A percentile compares a stretch with the other conserved stretches of the same genome.
phyloP scores from a whole-genome alignment of 1,140 invertebrate genomes.

The Parasteatoda tepidariorum region DNA sequence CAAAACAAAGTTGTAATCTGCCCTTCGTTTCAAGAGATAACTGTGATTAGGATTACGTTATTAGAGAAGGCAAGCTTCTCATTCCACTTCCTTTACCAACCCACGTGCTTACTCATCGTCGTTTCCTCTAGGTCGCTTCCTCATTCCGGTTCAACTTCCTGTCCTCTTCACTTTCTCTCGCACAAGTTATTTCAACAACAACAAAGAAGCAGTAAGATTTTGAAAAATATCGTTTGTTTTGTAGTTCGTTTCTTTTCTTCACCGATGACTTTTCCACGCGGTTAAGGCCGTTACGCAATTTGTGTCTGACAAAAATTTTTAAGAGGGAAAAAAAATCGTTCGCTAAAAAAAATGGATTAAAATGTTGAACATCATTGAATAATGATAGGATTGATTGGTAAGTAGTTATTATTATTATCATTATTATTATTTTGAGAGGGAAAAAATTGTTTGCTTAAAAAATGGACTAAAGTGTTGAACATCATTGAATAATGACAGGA shows the following conservation, averaged over 20 bases:
- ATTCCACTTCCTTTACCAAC: conserved; percentile 49
- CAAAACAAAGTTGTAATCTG: conserved; percentile 38
- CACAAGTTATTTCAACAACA: background rate
- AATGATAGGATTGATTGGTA: too few relatives aligned
- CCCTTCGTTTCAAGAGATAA: background rate
- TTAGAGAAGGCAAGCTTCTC: conserved; percentile 35
- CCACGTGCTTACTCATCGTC: conserved; percentile 59
- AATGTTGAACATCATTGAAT: too few relatives aligned
- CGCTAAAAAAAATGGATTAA: background rate
- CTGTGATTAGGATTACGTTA: conserved; percentile 20
- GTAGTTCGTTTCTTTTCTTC: background rate
- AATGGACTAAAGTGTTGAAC: background rate
- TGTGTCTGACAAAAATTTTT: background rate
- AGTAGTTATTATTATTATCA: too few relatives aligned
- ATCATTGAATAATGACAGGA: too few relatives aligned
- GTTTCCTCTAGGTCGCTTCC: conserved; percentile 50
- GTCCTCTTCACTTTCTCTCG: conserved; percentile 32
- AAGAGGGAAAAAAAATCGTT: too few relatives aligned
- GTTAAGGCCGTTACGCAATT: conserved; percentile 1
- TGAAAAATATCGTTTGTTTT: too few relatives aligned
- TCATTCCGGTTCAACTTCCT: conserved; percentile 60
- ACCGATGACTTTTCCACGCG: background rate
- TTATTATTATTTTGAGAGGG: too few relatives aligned
- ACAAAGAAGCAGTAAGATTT: background rate
- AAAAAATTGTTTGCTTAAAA: background rate